Base-by-base conservation (phyloP, 2,888 invertebrate genomes). In the Escarpia spicata region DNA sequence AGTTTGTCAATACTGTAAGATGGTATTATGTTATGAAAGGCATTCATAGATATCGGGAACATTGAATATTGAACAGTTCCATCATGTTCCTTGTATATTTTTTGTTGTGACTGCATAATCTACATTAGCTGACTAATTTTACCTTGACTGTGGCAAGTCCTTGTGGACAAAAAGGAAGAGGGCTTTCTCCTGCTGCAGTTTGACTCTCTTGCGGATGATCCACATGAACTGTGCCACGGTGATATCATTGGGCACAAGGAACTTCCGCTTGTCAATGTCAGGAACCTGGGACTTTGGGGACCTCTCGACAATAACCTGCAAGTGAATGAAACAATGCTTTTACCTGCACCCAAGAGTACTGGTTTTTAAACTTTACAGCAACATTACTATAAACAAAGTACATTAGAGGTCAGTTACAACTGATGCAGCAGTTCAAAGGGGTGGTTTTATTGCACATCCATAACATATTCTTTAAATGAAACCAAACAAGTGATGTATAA, bases 191-290 rank as follows among this genome's bases (percentile, higher is more conserved):
- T 96, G 96, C 6, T 96, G 96, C n/a, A 97, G 94, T 93, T 96
- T 96, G 90, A 97, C 96, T 92, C 97, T 94, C 94, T 96, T 96
- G n/a, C 97, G 95, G 45, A 97, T 96, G 90, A 97, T 97, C 96
- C 97, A 97, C 96, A 97, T 96, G 93, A 97, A 97, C 94, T 97
- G 97, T 44, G 97, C 97, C 31, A 97, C 96, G 92, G 96, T 96
- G 92, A 97, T 96, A 94, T 97, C 97, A 94, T 95, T 96, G 0
- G 97, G 97, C 19, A 97, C 96, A 43, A 97, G 95, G 93, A 97
- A 97, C 94, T 97, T 97, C 44, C 96, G 94, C 93, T 97, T 97
- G 94, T 97, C 97, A 89, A 97, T 96, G 43, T 96, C 95, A 91
- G 96, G 96, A 58, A 97, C 96, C 92, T 96, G 95, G 75, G 96